phyloP scores from a whole-genome alignment of 2,797 vertebrate genomes.

The Rhinatrema bivittatum region DNA sequence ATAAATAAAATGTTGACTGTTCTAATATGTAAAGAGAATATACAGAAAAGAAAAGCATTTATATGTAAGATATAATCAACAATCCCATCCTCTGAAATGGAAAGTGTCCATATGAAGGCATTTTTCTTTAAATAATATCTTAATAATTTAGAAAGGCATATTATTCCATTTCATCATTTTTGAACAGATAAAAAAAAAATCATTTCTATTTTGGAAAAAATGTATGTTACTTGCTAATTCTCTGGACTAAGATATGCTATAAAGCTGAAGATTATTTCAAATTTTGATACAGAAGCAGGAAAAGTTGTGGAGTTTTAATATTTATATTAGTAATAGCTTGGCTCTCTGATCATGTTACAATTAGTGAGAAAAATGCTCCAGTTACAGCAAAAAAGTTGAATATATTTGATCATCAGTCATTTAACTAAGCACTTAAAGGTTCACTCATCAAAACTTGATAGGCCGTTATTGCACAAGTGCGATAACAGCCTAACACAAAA shows the following conservation, averaged over 20 bases:
- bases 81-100: no score
- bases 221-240: neutral
- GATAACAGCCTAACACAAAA: no score
- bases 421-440: no score
- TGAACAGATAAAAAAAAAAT: constrained; percentile 20
- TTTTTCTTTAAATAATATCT: constrained; percentile 11
- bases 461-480: no score
- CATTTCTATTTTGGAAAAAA: constrained; percentile 16
- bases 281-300: constrained; percentile 1
- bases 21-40: neutral
- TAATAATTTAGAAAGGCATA: constrained; percentile 25
- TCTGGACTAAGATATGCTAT: neutral
- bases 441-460: no score
- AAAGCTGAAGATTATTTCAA: neutral
- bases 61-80: no score
- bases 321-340: no score
- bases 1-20: neutral
- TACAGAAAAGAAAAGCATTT: neutral
- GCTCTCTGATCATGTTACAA: no score
- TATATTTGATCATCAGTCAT: no score
- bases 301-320: no score
- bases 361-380: no score
- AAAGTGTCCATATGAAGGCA: constrained; percentile 15
- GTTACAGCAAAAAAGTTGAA: no score
- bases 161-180: constrained; percentile 27